Conservation (phyloP, 2,797 vertebrate genomes). For the Lepus oiostolus region DNA sequence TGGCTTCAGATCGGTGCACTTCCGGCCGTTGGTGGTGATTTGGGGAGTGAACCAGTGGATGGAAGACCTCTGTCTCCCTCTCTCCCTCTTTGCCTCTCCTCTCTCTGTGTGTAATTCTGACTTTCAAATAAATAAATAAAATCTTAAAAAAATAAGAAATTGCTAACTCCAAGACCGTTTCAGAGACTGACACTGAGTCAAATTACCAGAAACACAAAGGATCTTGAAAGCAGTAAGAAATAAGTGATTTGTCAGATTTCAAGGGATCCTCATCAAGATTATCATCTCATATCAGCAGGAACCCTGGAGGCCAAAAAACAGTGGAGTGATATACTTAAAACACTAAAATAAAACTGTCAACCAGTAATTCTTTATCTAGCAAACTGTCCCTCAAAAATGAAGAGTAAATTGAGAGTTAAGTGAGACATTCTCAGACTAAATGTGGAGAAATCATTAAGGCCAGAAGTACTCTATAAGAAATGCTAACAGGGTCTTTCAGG, state of each 20-base stretch:
- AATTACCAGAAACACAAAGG: too few species aligned
- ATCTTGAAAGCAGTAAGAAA: too few species aligned
- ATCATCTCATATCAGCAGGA: neutral
- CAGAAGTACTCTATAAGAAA: neutral
- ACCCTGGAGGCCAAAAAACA: neutral
- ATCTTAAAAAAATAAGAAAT: too few species aligned
- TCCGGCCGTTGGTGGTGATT: too few species aligned
- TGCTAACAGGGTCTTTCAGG: neutral
- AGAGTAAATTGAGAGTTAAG: neutral
- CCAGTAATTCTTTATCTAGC: neutral
- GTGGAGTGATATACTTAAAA: neutral
- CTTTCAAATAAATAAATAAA: too few species aligned
- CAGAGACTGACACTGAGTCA: neutral
- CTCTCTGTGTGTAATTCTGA: too few species aligned
- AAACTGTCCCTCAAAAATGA: too few species aligned
- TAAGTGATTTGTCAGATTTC: too few species aligned
- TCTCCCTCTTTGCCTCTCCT: too few species aligned
- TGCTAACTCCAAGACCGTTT: neutral
- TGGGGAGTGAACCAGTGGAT: too few species aligned
- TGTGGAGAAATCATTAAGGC: neutral
- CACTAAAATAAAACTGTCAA: conserved; percentile 19
- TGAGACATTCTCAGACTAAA: conserved; percentile 2
- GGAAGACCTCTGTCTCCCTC: too few species aligned
- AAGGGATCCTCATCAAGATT: neutral
- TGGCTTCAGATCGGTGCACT: too few species aligned